Evolutionary conservation across 1,140 invertebrate genomes (phyloP).

Genomic region (Teleopsis dalmanni): DNA sequence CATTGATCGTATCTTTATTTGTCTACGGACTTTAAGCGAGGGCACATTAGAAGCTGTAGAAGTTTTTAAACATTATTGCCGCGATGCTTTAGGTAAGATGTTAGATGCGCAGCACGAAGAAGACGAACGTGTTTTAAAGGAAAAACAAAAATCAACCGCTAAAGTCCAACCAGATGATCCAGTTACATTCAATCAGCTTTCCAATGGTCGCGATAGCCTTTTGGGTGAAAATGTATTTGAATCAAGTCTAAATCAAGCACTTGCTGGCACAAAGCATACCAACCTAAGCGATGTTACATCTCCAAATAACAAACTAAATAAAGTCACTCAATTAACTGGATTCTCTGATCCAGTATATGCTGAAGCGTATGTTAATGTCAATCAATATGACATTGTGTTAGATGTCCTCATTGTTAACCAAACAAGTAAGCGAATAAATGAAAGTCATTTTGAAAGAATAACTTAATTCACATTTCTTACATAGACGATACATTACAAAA

Average conservation of each 20-base stretch:
- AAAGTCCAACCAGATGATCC: constrained; percentile 81
- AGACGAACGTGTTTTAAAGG: constrained; percentile 44
- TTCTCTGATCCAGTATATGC: constrained; percentile 99
- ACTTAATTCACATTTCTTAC: background rate
- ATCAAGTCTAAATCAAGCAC: constrained; percentile 84
- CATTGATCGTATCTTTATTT: constrained; percentile 80
- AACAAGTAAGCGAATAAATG: constrained; percentile 55
- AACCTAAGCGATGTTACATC: constrained; percentile 47
- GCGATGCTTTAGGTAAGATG: constrained; percentile 78
- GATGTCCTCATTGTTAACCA: constrained; percentile 98
- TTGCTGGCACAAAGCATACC: constrained; percentile 56
- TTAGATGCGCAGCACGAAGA: constrained; percentile 69
- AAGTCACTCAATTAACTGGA: constrained; percentile 98
- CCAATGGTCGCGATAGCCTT: constrained; percentile 62
- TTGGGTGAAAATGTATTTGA: constrained; percentile 91
- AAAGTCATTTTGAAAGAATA: background rate
- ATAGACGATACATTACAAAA: constrained; percentile 90
- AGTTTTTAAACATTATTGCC: constrained; percentile 73
- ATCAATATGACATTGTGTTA: constrained; percentile 97
- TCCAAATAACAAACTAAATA: constrained; percentile 60
- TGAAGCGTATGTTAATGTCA: constrained; percentile 98
- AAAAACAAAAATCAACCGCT: constrained; percentile 61
- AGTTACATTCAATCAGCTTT: constrained; percentile 77
- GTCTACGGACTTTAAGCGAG: constrained; percentile 71
- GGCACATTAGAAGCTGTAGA: constrained; percentile 59